These are phyloP conservation scores for Hylia prasina DNA, from an alignment of 2,113 vertebrate genomes.

Conservation along the genomic window DNA sequence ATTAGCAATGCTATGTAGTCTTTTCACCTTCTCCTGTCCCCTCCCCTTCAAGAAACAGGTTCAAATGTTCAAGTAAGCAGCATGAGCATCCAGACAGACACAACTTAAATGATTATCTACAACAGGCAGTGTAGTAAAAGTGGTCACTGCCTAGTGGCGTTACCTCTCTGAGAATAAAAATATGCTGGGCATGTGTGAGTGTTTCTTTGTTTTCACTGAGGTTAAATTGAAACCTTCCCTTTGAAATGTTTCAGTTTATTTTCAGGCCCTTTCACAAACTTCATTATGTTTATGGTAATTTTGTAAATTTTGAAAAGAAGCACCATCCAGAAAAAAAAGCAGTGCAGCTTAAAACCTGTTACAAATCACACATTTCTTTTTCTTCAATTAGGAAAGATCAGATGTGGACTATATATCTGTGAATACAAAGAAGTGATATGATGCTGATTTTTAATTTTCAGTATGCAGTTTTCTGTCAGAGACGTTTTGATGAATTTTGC, in stretches of 20 bases:
- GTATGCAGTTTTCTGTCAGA: background rate
- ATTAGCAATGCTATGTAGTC: slow-evolving; percentile 36
- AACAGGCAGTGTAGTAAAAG: background rate
- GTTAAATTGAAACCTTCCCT: background rate
- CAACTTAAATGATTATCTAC: background rate
- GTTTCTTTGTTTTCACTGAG: background rate
- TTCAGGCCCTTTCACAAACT: background rate
- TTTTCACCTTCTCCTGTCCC: slow-evolving; percentile 36
- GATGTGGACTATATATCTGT: background rate
- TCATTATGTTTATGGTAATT: background rate
- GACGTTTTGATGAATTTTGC: background rate
- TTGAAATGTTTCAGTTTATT: background rate
- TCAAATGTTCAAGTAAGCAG: slow-evolving; percentile 16
- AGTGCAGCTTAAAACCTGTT: background rate
- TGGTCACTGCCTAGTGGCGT: background rate
- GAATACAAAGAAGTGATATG: background rate
- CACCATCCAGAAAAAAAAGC: background rate
- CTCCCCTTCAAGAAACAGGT: slow-evolving; percentile 39
- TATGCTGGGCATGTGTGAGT: background rate
- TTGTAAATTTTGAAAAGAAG: background rate
- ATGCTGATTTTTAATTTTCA: background rate
- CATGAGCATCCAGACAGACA: background rate
- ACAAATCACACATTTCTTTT: background rate
- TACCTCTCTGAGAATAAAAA: background rate
- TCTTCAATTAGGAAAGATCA: background rate